A percentile compares a stretch with the other conserved stretches of the same genome.
Evolutionary conservation across 2,888 invertebrate genomes (phyloP).

Genomic region (Lithophane semibrunnea): DNA sequence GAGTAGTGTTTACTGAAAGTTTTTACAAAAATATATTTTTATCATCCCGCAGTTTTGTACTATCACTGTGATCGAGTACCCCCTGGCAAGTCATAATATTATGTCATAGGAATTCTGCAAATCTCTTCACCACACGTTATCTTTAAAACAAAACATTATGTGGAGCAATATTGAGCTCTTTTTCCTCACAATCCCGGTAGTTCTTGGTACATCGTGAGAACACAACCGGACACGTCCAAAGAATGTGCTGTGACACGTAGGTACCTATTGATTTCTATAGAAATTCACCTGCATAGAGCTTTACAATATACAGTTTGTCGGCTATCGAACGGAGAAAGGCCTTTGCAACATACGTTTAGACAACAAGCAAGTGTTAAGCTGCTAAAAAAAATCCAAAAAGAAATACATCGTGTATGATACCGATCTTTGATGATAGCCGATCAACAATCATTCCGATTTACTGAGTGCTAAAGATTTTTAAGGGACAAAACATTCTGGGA

Average conservation of each 20-base stretch:
- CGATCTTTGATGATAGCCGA: too few relatives aligned
- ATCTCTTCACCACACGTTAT: conserved; percentile 5
- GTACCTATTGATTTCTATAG: conserved; percentile 44
- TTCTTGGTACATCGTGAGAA: conserved; percentile 59
- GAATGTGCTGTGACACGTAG: conserved; percentile 41
- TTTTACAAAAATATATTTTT: not conserved
- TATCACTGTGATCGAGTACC: not conserved
- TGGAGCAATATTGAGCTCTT: conserved; percentile 19
- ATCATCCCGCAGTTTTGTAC: not conserved
- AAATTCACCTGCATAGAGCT: conserved; percentile 15
- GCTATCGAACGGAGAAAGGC: not conserved
- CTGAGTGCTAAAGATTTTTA: not conserved
- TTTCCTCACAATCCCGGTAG: conserved; percentile 42
- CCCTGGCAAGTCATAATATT: not conserved
- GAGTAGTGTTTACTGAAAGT: too few relatives aligned
- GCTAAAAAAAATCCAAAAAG: not conserved
- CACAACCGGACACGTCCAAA: conserved; percentile 24
- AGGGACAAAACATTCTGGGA: not conserved
- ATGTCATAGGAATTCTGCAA: conserved; percentile 15
- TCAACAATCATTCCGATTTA: too few relatives aligned
- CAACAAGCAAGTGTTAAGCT: not conserved
- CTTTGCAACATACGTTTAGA: not conserved
- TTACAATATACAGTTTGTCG: not conserved
- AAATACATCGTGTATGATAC: not conserved
- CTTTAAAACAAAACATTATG: conserved; percentile 12